A percentile compares a stretch with the other conserved stretches of the same genome.
phyloP scores from a whole-genome alignment of 2,113 vertebrate genomes.

The Sigmodon hispidus region DNA sequence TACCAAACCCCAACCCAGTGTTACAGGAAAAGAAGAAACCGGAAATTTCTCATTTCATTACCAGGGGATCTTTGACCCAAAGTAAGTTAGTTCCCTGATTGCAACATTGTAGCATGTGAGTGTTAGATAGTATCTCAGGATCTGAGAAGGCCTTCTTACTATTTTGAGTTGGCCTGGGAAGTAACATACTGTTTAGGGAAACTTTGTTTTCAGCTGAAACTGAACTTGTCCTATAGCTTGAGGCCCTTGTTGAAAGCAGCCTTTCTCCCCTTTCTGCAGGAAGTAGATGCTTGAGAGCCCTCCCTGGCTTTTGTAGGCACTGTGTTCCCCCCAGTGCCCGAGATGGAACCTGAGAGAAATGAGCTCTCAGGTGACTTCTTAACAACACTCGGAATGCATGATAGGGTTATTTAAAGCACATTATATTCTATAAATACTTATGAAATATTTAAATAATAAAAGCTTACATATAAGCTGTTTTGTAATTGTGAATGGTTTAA shows the following conservation, averaged over 20 bases:
- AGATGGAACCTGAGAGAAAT: neutral
- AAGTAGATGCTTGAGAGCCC: neutral
- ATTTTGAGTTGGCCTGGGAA: conserved; percentile 51
- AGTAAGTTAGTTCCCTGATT: neutral
- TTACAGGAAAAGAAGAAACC: conserved; percentile 35
- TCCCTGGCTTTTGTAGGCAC: neutral
- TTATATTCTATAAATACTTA: neutral
- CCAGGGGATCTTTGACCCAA: neutral
- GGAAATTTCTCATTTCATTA: conserved; percentile 43
- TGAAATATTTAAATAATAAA: neutral
- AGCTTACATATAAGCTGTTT: neutral
- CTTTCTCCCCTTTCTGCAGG: neutral
- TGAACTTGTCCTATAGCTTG: neutral
- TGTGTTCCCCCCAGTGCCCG: neutral
- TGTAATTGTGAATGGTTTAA: neutral
- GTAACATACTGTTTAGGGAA: neutral
- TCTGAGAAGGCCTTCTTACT: conserved; percentile 3
- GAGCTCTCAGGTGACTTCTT: neutral
- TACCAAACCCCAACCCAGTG: neutral
- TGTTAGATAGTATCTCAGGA: neutral
- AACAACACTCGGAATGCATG: neutral
- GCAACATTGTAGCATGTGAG: neutral
- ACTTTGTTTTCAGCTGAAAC: conserved; percentile 46
- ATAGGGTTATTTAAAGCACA: neutral
- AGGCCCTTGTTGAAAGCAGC: neutral